Evolutionary conservation across 2,888 invertebrate genomes (phyloP).

Genomic region (Molorchus minor): DNA sequence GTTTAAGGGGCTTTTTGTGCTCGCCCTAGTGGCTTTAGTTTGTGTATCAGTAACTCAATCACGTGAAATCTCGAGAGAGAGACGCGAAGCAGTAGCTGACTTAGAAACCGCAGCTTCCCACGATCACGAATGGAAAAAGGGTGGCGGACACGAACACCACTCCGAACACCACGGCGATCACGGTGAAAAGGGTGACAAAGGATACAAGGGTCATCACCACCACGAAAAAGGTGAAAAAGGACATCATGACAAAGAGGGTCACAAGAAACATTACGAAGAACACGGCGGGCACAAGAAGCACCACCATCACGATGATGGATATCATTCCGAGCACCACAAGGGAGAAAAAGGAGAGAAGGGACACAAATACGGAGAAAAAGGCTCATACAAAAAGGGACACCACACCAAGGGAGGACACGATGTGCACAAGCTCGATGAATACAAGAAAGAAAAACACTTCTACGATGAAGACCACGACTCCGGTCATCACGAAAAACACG

Average conservation of each 20-base stretch:
- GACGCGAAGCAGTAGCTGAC: slow-evolving; percentile 63
- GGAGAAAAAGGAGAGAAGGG: slow-evolving; percentile 75
- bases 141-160: slow-evolving; percentile 67
- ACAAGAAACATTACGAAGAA: slow-evolving; percentile 72
- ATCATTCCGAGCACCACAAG: slow-evolving; percentile 72
- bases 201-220: slow-evolving; percentile 73
- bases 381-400: slow-evolving; percentile 84
- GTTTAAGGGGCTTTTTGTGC: slow-evolving; percentile 78
- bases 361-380: slow-evolving; percentile 73
- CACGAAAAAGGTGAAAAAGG: slow-evolving; percentile 72
- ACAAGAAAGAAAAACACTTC: slow-evolving; percentile 86
- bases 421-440: slow-evolving; percentile 85
- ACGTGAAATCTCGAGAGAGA: slow-evolving; percentile 65
- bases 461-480: slow-evolving; percentile 86
- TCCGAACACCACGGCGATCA: slow-evolving; percentile 67
- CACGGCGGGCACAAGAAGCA: slow-evolving; percentile 70
- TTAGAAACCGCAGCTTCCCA: slow-evolving; percentile 67
- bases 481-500: slow-evolving; percentile 84
- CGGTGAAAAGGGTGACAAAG: slow-evolving; percentile 72
- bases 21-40: slow-evolving; percentile 66
- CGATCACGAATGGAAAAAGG: slow-evolving; percentile 63
- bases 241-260: slow-evolving; percentile 74
- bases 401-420: slow-evolving; percentile 85
- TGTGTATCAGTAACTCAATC: slow-evolving; percentile 62
- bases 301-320: slow-evolving; percentile 71